Percentiles rank a stretch among this genome's conserved stretches.
These are phyloP conservation scores for Drymonia ruficornis DNA, from an alignment of 2,888 invertebrate species.

Conservation along the genomic window DNA sequence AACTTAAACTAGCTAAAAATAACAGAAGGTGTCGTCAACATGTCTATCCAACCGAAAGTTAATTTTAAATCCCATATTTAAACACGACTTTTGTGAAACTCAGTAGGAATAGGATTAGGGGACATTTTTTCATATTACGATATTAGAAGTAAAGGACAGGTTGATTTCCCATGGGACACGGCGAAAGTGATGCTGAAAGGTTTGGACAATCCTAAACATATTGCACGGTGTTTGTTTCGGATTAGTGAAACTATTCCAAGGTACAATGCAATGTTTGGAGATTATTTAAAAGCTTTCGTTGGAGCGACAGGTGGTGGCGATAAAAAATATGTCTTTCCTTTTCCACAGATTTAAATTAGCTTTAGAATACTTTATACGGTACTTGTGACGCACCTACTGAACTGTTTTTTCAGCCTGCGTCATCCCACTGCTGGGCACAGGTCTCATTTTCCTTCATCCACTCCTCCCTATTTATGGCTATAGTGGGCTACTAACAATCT, in stretches of 20 bases:
- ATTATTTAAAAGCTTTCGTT: constrained; percentile 1
- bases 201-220: constrained; percentile 17
- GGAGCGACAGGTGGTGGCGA: neutral
- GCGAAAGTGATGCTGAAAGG: constrained; percentile 40
- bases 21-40: neutral
- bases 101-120: constrained; percentile 59
- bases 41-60: neutral
- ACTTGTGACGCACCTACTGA: too few relatives aligned
- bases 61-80: neutral
- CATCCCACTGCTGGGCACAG: too few relatives aligned
- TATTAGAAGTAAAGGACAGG: constrained; percentile 38
- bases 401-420: too few relatives aligned
- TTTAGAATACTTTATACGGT: too few relatives aligned
- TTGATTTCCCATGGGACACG: constrained; percentile 59
- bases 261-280: constrained; percentile 7
- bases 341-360: neutral
- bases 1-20: too few relatives aligned
- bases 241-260: constrained; percentile 22
- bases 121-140: constrained; percentile 42
- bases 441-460: too few relatives aligned
- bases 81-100: constrained; percentile 45
- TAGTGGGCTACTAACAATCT: too few relatives aligned
- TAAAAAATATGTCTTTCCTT: neutral
- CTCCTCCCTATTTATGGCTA: too few relatives aligned
- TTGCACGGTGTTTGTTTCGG: constrained; percentile 30